phyloP scores from a whole-genome alignment of 1,140 invertebrate species.

The Brachionus rotundiformis region DNA sequence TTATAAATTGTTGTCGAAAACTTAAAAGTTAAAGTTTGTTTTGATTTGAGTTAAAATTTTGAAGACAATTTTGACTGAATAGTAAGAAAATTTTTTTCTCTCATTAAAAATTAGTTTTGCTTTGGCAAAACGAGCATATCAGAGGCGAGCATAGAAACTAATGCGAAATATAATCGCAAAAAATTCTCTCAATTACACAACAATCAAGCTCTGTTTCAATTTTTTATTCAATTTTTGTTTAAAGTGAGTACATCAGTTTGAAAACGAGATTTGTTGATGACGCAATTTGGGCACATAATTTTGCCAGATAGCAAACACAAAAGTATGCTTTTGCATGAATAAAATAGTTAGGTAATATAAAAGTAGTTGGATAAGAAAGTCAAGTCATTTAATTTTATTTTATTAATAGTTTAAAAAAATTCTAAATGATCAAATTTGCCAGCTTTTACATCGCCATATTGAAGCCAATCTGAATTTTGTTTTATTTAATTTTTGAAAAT shows the following conservation, averaged over 20 bases:
- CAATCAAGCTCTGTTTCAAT: not conserved
- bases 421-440: not conserved
- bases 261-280: not conserved
- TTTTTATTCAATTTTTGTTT: not conserved
- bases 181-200: not conserved
- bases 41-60: too few species aligned
- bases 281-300: not conserved
- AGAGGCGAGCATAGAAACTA: not conserved
- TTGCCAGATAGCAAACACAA: not conserved
- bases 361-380: not conserved
- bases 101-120: too few species aligned
- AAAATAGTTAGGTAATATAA: not conserved
- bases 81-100: too few species aligned
- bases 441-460: not conserved
- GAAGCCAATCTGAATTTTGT: not conserved
- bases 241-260: not conserved
- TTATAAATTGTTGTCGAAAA: too few species aligned
- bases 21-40: too few species aligned
- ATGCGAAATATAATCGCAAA: not conserved
- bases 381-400: not conserved
- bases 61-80: too few species aligned
- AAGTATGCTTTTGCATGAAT: not conserved
- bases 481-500: not conserved
- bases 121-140: too few species aligned
- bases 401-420: too few species aligned